Conservation (phyloP, 2,888 invertebrate species). For the Itoplectis maculator region DNA sequence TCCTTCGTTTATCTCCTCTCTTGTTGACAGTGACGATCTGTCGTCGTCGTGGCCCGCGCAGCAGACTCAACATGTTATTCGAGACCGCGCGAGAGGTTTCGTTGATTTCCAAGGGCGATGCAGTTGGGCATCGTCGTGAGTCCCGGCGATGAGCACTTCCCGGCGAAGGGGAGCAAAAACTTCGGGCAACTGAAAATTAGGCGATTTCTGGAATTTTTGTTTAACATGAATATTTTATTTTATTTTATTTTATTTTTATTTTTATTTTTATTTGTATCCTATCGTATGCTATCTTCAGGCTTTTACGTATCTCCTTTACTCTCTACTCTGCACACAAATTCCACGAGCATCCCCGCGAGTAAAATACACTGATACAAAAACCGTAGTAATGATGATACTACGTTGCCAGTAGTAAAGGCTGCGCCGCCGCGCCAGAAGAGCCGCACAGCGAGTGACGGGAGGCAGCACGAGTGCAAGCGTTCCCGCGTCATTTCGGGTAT, state of each 20-base stretch:
- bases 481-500: conserved; percentile 14
- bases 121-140: neutral
- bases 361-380: neutral
- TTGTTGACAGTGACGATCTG: neutral
- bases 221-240: too few species aligned
- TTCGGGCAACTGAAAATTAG: too few species aligned
- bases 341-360: neutral
- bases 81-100: neutral
- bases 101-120: neutral
- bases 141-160: too few species aligned
- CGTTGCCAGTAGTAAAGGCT: conserved; percentile 29
- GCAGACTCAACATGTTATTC: neutral
- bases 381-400: neutral
- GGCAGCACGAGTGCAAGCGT: conserved; percentile 17
- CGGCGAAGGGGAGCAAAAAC: too few species aligned
- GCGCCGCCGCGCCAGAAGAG: neutral
- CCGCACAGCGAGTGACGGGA: neutral
- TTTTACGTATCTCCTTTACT: too few species aligned
- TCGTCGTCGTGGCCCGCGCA: neutral
- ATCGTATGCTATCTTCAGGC: too few species aligned
- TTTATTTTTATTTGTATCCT: too few species aligned
- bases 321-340: too few species aligned
- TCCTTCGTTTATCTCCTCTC: neutral
- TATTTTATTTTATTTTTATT: too few species aligned
- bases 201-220: too few species aligned